phyloP scores from a whole-genome alignment of 2,797 vertebrate species.

The Lutjanus argentimaculatus region DNA sequence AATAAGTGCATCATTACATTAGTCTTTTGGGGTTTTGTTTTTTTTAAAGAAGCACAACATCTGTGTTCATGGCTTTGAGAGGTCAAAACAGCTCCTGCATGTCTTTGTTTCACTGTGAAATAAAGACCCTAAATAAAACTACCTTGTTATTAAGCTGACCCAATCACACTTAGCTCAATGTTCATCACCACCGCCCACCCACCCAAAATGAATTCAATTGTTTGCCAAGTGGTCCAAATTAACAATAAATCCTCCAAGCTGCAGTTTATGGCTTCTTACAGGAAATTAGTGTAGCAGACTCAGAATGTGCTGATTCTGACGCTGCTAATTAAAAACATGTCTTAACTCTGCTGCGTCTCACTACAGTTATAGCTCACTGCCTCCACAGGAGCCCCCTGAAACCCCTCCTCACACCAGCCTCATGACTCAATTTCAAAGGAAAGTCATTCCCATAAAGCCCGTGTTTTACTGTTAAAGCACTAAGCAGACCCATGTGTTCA shows the following conservation, averaged over 20 bases:
- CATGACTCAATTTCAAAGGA: slow-evolving; percentile 52
- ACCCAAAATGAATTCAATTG: neutral
- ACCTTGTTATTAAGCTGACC: neutral
- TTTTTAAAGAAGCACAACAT: neutral
- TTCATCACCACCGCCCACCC: neutral
- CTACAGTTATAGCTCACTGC: slow-evolving; percentile 33
- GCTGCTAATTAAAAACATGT: slow-evolving; percentile 68
- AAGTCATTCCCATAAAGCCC: slow-evolving; percentile 62
- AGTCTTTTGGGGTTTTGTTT: neutral
- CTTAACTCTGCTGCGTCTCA: slow-evolving; percentile 18
- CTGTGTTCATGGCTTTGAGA: neutral
- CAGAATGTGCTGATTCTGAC: slow-evolving; percentile 70
- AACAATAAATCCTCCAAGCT: slow-evolving; percentile 28
- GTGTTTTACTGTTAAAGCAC: slow-evolving; percentile 30
- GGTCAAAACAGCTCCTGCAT: neutral
- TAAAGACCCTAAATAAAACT: neutral
- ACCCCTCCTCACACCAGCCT: neutral
- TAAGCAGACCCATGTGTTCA: slow-evolving; percentile 54
- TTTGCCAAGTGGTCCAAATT: slow-evolving; percentile 39
- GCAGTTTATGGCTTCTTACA: slow-evolving; percentile 57
- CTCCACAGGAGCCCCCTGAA: slow-evolving; percentile 49
- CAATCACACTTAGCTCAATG: neutral
- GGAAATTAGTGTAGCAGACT: slow-evolving; percentile 55
- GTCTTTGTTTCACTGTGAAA: neutral
- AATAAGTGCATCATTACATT: slow-evolving; percentile 9